Conservation (phyloP, 2,888 invertebrate genomes). For the Eilema sororculum region DNA sequence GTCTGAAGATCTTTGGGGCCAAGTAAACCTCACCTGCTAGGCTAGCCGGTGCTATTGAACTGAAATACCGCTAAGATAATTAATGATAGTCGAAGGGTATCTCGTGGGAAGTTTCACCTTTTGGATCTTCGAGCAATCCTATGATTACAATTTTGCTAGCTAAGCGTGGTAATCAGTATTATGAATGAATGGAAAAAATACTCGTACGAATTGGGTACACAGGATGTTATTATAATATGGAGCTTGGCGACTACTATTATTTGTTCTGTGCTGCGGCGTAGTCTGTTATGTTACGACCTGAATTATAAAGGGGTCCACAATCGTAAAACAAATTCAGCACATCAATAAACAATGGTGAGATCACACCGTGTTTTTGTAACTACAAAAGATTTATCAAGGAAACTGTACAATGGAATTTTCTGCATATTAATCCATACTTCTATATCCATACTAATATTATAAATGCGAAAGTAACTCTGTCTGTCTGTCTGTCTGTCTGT, state of each 20-base stretch:
- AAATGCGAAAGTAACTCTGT: no score
- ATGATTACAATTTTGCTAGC: not conserved
- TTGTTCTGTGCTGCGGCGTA: not conserved
- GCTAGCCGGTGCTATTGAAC: no score
- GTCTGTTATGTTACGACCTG: not conserved
- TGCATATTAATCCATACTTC: no score
- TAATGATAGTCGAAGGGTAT: no score
- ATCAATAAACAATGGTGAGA: not conserved
- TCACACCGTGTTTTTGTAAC: not conserved
- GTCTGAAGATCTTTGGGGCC: no score
- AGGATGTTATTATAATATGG: not conserved
- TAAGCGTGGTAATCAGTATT: not conserved
- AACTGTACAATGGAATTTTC: no score
- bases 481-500: no score
- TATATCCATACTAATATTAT: no score
- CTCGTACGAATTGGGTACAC: not conserved
- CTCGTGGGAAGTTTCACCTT: no score
- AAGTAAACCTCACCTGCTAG: no score
- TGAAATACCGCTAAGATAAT: no score
- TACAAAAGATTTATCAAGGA: not conserved
- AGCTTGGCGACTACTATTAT: not conserved
- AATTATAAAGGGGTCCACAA: constrained; percentile 6
- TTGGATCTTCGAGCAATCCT: not conserved
- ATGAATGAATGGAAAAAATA: not conserved
- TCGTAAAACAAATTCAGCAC: constrained; percentile 7